A percentile compares a stretch with the other conserved stretches of the same genome.
These are phyloP conservation scores for Pristionchus maxplancki DNA, from an alignment of 2,888 invertebrate species.

Conservation along the genomic window DNA sequence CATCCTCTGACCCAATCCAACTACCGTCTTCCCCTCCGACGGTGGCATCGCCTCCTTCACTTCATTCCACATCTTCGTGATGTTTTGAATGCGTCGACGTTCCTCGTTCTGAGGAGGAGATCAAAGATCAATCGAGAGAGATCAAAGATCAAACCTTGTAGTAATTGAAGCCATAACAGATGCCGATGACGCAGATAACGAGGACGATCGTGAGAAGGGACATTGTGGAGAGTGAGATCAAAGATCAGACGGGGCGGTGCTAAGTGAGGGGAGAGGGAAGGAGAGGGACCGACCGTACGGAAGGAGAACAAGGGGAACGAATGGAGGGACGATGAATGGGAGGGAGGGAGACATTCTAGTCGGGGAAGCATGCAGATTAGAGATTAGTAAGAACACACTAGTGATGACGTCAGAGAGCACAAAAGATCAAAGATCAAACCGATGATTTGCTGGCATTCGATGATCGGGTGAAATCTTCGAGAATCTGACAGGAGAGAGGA, in stretches of 20 bases:
- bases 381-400: background rate
- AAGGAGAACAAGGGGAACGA: background rate
- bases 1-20: background rate
- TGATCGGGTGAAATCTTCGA: constrained; percentile 45
- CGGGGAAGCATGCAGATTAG: background rate
- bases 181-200: background rate
- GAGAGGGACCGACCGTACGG: constrained; percentile 21
- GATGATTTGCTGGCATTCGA: constrained; percentile 48
- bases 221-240: constrained; percentile 15
- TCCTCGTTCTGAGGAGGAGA: background rate
- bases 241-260: background rate
- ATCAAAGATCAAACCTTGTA: constrained; percentile 42
- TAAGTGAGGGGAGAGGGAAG: background rate
- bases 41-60: background rate
- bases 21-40: background rate
- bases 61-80: constrained; percentile 14
- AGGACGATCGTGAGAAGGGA: constrained; percentile 17
- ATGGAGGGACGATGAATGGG: background rate
- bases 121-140: background rate
- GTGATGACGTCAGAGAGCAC: background rate
- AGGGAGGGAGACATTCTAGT: too few relatives aligned
- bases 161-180: background rate
- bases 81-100: background rate
- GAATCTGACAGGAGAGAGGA: constrained; percentile 48
- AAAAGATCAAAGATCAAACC: constrained; percentile 15